Percentiles rank a stretch among this genome's conserved stretches.
These are phyloP conservation scores for Platygyra sinensis DNA, from an alignment of 64 coral and sea anemone genomes.

Conservation along the genomic window DNA sequence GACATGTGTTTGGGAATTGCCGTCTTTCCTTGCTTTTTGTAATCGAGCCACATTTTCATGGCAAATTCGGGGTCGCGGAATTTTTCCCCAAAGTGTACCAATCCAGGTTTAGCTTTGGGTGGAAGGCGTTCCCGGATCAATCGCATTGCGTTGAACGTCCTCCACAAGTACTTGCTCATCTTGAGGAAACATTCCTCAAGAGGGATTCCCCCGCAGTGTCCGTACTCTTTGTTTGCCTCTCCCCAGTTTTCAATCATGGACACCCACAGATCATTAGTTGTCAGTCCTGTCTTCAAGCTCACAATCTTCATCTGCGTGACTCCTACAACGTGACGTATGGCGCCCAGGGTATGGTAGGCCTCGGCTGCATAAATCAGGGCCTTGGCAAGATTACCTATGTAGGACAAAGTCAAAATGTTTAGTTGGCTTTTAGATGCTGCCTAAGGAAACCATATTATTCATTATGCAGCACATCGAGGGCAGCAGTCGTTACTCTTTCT, in stretches of 20 bases:
- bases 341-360: constrained; percentile 39
- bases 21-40: constrained; percentile 19
- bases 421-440: too few species aligned
- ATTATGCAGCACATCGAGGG: too few species aligned
- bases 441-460: too few species aligned
- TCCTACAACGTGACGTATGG: too few species aligned
- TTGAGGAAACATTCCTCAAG: constrained; percentile 57
- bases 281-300: too few species aligned
- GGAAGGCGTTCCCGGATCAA: background rate
- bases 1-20: constrained; percentile 5
- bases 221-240: constrained; percentile 60
- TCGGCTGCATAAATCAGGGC: constrained; percentile 54
- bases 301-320: background rate
- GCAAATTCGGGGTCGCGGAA: constrained; percentile 35
- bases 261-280: too few species aligned
- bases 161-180: constrained; percentile 74
- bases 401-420: too few species aligned
- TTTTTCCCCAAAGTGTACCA: constrained; percentile 40
- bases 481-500: background rate
- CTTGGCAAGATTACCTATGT: too few species aligned
- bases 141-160: too few species aligned
- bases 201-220: constrained; percentile 6
- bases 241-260: constrained; percentile 69
- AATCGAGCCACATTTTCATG: constrained; percentile 35
- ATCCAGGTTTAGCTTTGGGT: background rate